These are phyloP conservation scores for Stigmatopora nigra DNA, from an alignment of 2,113 vertebrate genomes.

Conservation along the genomic window DNA sequence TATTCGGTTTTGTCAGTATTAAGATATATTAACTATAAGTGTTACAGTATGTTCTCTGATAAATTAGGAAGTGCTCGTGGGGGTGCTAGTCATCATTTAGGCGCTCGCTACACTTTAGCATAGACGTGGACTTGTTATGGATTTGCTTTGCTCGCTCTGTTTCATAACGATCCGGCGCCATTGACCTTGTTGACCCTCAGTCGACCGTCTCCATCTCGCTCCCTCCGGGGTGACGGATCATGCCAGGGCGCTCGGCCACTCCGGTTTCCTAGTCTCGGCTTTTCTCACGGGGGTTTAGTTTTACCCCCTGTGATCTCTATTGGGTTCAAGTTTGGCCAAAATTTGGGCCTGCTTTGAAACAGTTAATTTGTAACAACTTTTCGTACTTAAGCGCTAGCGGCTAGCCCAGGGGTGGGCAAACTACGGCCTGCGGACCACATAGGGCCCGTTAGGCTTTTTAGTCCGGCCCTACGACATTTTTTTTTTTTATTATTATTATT, in stretches of 20 bases:
- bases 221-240: background rate
- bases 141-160: background rate
- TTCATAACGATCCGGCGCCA: background rate
- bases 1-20: background rate
- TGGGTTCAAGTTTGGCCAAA: too few species aligned
- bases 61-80: too few species aligned
- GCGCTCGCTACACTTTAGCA: too few species aligned
- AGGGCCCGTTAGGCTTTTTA: too few species aligned
- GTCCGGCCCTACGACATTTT: too few species aligned
- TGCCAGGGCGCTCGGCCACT: background rate
- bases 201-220: background rate
- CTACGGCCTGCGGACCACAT: too few species aligned
- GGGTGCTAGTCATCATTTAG: too few species aligned
- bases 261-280: constrained; percentile 36
- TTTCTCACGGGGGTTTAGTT: constrained; percentile 29
- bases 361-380: background rate
- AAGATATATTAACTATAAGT: constrained; percentile 9
- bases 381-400: constrained; percentile 20
- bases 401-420: too few species aligned
- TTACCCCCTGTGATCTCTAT: constrained; percentile 3
- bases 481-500: too few species aligned
- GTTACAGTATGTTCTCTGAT: constrained; percentile 22
- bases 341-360: background rate
- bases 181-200: background rate
- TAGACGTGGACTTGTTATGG: background rate